A percentile compares a stretch with the other conserved stretches of the same genome.
phyloP scores from a whole-genome alignment of 2,888 invertebrate species.

The Lasioglossum malachurum region DNA sequence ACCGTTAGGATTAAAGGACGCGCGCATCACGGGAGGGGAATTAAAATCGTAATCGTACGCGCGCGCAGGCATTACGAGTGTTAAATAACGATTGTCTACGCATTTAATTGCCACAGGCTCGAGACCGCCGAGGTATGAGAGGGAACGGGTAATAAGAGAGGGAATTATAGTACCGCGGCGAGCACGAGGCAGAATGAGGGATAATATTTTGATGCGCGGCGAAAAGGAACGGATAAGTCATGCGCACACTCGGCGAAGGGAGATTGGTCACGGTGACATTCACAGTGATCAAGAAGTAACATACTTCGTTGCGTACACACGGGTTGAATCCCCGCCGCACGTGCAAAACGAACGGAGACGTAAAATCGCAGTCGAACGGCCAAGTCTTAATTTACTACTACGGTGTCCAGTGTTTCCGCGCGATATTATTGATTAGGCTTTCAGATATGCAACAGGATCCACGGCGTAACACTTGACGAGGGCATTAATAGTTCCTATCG shows the following conservation, averaged over 20 bases:
- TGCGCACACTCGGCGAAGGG: constrained; percentile 18
- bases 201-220: constrained; percentile 25
- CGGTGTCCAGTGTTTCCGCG: background rate
- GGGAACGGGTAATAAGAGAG: constrained; percentile 11
- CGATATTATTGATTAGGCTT: background rate
- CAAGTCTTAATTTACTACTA: background rate
- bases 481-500: background rate
- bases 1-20: constrained; percentile 3
- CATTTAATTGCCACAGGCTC: constrained; percentile 23
- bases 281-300: constrained; percentile 21
- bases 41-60: background rate
- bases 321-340: background rate
- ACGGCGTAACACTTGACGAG: background rate
- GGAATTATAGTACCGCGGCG: constrained; percentile 13
- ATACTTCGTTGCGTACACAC: background rate
- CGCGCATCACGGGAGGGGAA: background rate
- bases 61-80: background rate
- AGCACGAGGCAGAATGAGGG: background rate
- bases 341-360: constrained; percentile 4
- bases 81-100: background rate
- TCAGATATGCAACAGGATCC: background rate
- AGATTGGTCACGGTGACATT: constrained; percentile 34
- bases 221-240: constrained; percentile 48
- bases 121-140: background rate
- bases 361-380: background rate